Conservation (phyloP, 2,797 vertebrate species). For the Hippopotamyrus pictus region DNA sequence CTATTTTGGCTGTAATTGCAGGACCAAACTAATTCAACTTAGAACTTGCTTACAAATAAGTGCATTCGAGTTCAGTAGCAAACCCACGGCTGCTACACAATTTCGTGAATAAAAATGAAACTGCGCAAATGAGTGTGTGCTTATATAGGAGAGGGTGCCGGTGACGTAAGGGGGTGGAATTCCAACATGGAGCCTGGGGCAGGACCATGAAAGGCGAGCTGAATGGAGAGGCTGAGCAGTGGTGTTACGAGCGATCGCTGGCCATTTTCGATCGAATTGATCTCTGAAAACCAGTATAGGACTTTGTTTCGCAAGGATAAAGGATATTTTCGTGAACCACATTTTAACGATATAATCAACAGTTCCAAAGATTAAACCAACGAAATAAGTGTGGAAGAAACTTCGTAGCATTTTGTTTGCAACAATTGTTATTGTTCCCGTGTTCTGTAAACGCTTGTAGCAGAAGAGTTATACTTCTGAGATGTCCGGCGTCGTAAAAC, state of each 20-base stretch:
- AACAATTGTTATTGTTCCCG: background rate
- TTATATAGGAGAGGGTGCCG: conserved; percentile 12
- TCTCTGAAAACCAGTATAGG: background rate
- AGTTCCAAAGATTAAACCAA: background rate
- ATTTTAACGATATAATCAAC: background rate
- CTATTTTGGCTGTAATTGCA: background rate
- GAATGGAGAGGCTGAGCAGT: background rate
- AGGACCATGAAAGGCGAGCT: conserved; percentile 34
- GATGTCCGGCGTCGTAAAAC: background rate
- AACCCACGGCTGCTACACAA: background rate
- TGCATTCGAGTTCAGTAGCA: background rate
- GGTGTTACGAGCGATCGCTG: background rate
- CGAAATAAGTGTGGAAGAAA: conserved; percentile 8
- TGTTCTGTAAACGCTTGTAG: background rate
- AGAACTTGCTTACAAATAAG: background rate
- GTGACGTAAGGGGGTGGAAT: conserved; percentile 39
- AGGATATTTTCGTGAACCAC: background rate
- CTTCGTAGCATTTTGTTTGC: conserved; percentile 9
- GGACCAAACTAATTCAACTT: background rate
- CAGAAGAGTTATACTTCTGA: background rate
- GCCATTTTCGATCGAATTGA: background rate
- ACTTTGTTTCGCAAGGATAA: background rate
- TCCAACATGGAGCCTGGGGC: conserved; percentile 44
- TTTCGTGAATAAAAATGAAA: background rate
- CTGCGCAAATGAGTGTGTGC: background rate